phyloP scores from a whole-genome alignment of 1,140 invertebrate species.

The Gonioctena quinquepunctata region DNA sequence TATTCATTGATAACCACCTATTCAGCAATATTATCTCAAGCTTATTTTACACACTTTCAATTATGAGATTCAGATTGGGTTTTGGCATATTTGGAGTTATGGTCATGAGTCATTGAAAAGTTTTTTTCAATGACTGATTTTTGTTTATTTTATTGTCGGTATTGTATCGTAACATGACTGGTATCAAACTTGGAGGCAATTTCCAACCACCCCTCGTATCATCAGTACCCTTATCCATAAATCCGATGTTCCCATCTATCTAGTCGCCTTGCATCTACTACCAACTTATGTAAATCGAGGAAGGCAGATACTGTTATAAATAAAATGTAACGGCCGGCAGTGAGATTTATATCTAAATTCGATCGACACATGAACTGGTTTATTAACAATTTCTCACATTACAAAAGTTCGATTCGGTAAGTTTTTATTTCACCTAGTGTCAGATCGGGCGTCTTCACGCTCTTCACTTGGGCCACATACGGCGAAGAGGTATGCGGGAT shows the following conservation, averaged over 20 bases:
- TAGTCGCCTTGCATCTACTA: not conserved
- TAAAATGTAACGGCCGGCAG: conserved; percentile 6
- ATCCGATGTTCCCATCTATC: not conserved
- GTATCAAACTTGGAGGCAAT: too few species aligned
- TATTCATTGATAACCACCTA: too few species aligned
- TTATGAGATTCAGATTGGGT: too few species aligned
- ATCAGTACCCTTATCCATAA: not conserved
- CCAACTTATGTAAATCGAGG: conserved; percentile 1
- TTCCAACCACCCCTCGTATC: not conserved
- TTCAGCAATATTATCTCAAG: too few species aligned
- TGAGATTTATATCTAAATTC: conserved; percentile 28
- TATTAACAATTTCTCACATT: conserved; percentile 35
- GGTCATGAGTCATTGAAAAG: too few species aligned
- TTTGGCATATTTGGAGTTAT: too few species aligned
- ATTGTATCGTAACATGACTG: too few species aligned
- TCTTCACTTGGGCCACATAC: conserved; percentile 5
- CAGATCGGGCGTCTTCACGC: conserved; percentile 12
- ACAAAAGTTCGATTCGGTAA: conserved; percentile 24
- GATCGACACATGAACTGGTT: conserved; percentile 32
- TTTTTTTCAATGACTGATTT: too few species aligned
- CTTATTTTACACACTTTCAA: too few species aligned
- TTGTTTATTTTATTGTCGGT: too few species aligned
- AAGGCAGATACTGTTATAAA: conserved; percentile 8
- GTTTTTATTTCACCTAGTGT: conserved; percentile 25
- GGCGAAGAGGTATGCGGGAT: not conserved